Base-by-base conservation (phyloP, 2,113 vertebrate species). In the Campylorhamphus procurvoides region DNA sequence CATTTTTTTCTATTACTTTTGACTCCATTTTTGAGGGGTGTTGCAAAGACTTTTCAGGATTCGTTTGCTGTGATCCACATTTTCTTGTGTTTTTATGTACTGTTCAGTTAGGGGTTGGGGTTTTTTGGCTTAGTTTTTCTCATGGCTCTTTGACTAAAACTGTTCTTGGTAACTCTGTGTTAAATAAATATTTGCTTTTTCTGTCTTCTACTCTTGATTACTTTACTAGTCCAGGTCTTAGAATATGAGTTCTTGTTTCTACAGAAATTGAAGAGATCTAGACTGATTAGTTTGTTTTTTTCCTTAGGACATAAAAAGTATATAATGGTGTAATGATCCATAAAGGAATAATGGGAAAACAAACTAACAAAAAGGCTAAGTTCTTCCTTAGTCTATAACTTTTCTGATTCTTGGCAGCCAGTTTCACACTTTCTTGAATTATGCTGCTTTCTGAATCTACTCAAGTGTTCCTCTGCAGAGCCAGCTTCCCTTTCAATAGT, bases 291-390 rank as follows among this genome's bases (percentile, higher is more conserved):
- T 22, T 37, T 59, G 58, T 5, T 18, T 15, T 52, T 22, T 76
- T 3, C 6, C 6, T 6, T 33, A 37, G 7, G 56, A 6, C 49
- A 37, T 24, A 4, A 12, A n/a, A 77, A 29, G 1, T n/a, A 3
- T 29, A 2, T 53, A 49, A 63, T 33, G 9, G 1, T 20, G 63
- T 74, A 62, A 63, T 17, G 19, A 64, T 66, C 18, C 15, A 40
- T 67, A 63, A 53, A 84, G 64, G 31, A 37, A 33, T 28, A 59
- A 22, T 12, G 31, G 58, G 28, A 27, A 18, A 9, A 23, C 14
- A 52, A 52, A 52, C 24, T 18, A 39, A 27, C 7, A 47, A 59
- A 23, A 37, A 39, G 4, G 0, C 1, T 4, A 56, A 29, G 1
- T 27, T 46, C 7, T 4, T 87, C 3, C 10, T 64, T 74, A 33